A percentile compares a stretch with the other conserved stretches of the same genome.
Evolutionary conservation across 2,888 invertebrate genomes (phyloP).

Genomic region (Drosophila merina): DNA sequence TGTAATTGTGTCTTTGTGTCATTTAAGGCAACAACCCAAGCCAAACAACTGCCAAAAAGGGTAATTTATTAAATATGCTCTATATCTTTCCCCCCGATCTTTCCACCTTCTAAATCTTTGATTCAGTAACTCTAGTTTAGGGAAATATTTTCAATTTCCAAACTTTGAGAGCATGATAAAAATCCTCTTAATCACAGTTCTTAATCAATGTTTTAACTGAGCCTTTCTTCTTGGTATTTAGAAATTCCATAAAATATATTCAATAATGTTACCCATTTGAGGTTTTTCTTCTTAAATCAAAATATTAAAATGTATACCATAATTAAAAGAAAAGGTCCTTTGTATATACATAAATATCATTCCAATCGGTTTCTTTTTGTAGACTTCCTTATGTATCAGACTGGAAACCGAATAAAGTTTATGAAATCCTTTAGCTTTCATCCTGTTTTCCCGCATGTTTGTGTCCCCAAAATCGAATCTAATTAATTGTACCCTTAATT

Average conservation of each 20-base stretch:
- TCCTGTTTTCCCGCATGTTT: conserved; percentile 26
- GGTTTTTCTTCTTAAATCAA: conserved; percentile 10
- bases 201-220: conserved; percentile 2
- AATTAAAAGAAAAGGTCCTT: neutral
- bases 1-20: conserved; percentile 54
- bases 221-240: conserved; percentile 17
- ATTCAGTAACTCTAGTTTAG: conserved; percentile 32
- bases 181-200: neutral
- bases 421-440: conserved; percentile 16
- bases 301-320: conserved; percentile 3
- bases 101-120: neutral
- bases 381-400: neutral
- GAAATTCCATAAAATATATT: conserved; percentile 2
- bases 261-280: conserved; percentile 4
- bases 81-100: conserved; percentile 12
- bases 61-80: conserved; percentile 48
- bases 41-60: conserved; percentile 59
- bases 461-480: conserved; percentile 5
- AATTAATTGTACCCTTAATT: conserved; percentile 6
- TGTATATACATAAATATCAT: conserved; percentile 20
- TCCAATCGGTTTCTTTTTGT: neutral
- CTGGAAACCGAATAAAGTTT: conserved; percentile 1
- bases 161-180: conserved; percentile 32
- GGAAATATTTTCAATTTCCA: conserved; percentile 27
- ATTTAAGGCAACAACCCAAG: conserved; percentile 51